These are phyloP conservation scores for Scolopax mira DNA, from an alignment of 2,113 vertebrate species.

Conservation along the genomic window DNA sequence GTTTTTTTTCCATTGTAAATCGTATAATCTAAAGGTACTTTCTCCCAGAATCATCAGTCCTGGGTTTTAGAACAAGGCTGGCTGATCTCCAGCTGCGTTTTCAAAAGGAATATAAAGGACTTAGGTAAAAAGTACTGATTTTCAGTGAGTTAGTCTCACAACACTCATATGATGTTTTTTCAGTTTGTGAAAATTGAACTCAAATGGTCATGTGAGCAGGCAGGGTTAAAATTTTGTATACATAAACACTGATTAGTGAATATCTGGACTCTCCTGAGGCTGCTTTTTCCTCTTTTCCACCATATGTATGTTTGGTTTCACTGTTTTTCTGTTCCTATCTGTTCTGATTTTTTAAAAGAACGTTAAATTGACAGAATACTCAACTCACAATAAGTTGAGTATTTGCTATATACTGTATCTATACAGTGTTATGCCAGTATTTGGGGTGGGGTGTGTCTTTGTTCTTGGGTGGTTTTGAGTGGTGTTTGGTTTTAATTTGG, in stretches of 20 bases:
- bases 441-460: neutral
- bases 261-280: neutral
- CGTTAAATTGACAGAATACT: rapidly evolving
- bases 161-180: neutral
- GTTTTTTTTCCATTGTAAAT: neutral
- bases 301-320: neutral
- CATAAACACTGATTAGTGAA: neutral
- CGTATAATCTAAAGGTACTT: neutral
- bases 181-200: neutral
- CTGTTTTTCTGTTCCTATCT: neutral
- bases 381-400: neutral
- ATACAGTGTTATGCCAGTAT: neutral
- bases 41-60: neutral
- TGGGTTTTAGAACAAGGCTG: neutral
- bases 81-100: neutral
- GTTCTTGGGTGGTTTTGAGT: neutral
- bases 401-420: neutral
- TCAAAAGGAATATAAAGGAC: neutral
- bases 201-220: neutral
- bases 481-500: no score
- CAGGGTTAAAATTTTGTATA: neutral
- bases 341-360: neutral
- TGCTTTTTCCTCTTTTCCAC: neutral
- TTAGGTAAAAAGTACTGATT: neutral
- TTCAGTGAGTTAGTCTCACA: neutral